Conservation (phyloP, 2,888 invertebrate species). For the Agonopterix alstromeriana region DNA sequence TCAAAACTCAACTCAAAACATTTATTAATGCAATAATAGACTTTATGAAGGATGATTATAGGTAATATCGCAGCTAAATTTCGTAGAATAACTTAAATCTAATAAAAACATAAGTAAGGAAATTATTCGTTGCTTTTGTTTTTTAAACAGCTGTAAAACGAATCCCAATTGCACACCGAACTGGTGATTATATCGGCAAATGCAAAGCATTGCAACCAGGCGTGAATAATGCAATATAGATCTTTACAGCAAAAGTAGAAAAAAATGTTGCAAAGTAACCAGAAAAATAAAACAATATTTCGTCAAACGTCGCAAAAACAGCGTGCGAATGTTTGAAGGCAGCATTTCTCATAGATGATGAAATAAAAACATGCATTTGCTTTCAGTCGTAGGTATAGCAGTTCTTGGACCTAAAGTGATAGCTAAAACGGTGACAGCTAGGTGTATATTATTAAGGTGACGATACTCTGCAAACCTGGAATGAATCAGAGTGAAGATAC, state of each 20-base stretch:
- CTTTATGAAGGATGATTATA: neutral
- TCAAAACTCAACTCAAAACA: constrained; percentile 34
- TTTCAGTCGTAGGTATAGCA: constrained; percentile 7
- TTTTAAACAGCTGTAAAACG: constrained; percentile 5
- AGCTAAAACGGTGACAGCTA: constrained; percentile 17
- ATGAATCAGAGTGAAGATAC: constrained; percentile 55
- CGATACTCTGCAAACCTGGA: constrained; percentile 48
- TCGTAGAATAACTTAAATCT: neutral
- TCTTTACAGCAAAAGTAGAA: constrained; percentile 15
- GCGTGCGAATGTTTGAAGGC: constrained; percentile 44
- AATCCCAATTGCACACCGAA: constrained; percentile 17
- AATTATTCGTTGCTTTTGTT: constrained; percentile 17
- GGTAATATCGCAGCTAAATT: too few relatives aligned
- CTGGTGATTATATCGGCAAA: constrained; percentile 50
- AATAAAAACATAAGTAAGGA: neutral
- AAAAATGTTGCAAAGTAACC: constrained; percentile 34
- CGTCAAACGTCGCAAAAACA: constrained; percentile 39
- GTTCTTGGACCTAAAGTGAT: constrained; percentile 7
- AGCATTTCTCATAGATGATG: constrained; percentile 23
- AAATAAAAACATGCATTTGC: constrained; percentile 22
- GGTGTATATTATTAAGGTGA: constrained; percentile 32
- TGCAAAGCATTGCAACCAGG: constrained; percentile 74
- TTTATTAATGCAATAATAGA: constrained; percentile 10
- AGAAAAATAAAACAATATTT: constrained; percentile 13
- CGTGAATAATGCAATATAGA: constrained; percentile 31